phyloP scores from a whole-genome alignment of 1,140 invertebrate genomes.

The Homalodisca vitripennis region DNA sequence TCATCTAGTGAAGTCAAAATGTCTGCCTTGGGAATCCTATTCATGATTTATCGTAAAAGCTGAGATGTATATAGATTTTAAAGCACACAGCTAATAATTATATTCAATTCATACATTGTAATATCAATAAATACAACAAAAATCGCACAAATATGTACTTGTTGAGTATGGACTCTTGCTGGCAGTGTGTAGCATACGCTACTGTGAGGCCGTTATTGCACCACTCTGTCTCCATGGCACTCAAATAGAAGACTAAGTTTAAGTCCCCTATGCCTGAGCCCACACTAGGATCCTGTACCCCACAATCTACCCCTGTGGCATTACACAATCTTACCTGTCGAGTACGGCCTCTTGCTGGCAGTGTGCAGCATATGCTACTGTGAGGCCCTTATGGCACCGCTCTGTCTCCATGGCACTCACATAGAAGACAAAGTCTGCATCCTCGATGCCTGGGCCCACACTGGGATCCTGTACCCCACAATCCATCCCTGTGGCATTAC shows the following conservation, averaged over 20 bases:
- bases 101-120: too few relatives aligned
- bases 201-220: slow-evolving; percentile 89
- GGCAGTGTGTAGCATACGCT: slow-evolving; percentile 98
- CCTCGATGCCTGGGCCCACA: slow-evolving; percentile 65
- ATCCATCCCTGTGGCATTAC: slow-evolving; percentile 79
- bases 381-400: slow-evolving; percentile 84
- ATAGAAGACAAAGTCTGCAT: slow-evolving; percentile 96
- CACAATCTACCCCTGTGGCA: slow-evolving; percentile 76
- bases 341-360: slow-evolving; percentile 94
- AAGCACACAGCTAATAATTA: too few relatives aligned
- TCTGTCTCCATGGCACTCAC: slow-evolving; percentile 92
- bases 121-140: too few relatives aligned
- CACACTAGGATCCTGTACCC: slow-evolving; percentile 49
- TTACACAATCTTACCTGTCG: slow-evolving; percentile 94
- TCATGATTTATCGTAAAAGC: too few relatives aligned
- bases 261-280: slow-evolving; percentile 74
- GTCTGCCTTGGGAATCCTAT: too few relatives aligned
- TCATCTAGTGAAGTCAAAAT: too few relatives aligned
- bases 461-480: slow-evolving; percentile 58
- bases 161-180: slow-evolving; percentile 90
- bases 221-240: slow-evolving; percentile 87
- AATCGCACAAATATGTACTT: too few relatives aligned
- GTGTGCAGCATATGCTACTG: slow-evolving; percentile 96
- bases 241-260: slow-evolving; percentile 97
- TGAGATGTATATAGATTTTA: too few relatives aligned